Conservation (phyloP, 2,797 vertebrate genomes). For the Amblyopsis hoosieri region DNA sequence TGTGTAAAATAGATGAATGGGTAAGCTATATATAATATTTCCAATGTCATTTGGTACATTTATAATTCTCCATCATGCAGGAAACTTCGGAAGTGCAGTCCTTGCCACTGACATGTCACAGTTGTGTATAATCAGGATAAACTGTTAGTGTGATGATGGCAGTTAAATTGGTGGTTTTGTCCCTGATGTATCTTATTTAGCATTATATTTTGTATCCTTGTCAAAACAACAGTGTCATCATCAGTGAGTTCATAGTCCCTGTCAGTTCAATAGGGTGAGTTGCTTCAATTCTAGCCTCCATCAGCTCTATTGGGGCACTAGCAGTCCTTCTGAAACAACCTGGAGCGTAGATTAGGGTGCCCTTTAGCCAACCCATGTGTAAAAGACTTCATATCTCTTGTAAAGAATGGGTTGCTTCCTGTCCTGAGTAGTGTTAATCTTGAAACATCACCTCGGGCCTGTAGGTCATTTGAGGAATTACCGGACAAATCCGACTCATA, state of each 20-base stretch:
- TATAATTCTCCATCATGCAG: conserved; percentile 17
- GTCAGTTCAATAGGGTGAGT: conserved; percentile 10
- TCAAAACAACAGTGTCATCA: conserved; percentile 18
- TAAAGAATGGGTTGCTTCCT: background rate
- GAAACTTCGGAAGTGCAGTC: no score
- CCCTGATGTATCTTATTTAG: background rate
- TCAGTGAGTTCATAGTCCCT: background rate
- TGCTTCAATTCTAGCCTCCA: conserved; percentile 17
- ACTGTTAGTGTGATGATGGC: background rate
- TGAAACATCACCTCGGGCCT: background rate
- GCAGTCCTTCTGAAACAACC: background rate
- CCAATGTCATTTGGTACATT: conserved; percentile 25
- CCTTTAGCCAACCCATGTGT: conserved; percentile 1
- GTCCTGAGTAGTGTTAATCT: conserved; percentile 6
- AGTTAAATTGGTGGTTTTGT: background rate
- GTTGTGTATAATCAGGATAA: background rate
- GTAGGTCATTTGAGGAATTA: conserved; percentile 2
- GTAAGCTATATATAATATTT: conserved; percentile 32
- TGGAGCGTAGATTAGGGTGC: conserved; percentile 6
- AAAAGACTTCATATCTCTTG: background rate
- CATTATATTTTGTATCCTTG: background rate
- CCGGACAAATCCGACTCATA: conserved; percentile 9
- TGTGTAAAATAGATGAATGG: conserved; percentile 42
- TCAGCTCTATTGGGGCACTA: background rate
- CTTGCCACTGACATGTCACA: no score